phyloP scores from a whole-genome alignment of 2,113 vertebrate species.

The Pituophis catenifer region DNA sequence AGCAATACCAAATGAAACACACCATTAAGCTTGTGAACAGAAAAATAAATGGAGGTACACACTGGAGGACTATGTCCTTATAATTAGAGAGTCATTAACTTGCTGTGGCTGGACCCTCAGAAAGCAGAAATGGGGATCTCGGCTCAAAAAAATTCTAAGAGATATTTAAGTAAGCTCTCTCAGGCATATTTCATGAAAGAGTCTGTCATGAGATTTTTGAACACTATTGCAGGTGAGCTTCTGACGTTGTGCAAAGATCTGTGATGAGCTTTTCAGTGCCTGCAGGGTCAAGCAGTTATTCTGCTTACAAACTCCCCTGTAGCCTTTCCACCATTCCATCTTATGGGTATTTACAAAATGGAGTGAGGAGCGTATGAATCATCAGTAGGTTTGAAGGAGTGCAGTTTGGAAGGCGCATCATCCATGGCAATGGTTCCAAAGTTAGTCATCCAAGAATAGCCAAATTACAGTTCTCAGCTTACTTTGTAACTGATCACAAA shows the following conservation, averaged over 20 bases:
- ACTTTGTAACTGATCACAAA: too few relatives aligned
- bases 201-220: not conserved
- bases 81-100: not conserved
- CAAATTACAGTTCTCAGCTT: too few relatives aligned
- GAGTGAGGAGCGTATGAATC: not conserved
- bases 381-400: too few relatives aligned
- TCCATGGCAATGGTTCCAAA: too few relatives aligned
- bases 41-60: constrained; percentile 52
- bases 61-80: constrained; percentile 37
- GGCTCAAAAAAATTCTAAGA: not conserved
- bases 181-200: not conserved
- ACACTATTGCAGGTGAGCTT: not conserved
- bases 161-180: not conserved
- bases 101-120: not conserved
- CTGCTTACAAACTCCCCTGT: not conserved
- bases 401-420: too few relatives aligned
- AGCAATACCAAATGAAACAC: constrained; percentile 50
- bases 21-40: constrained; percentile 59
- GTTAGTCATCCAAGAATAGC: too few relatives aligned
- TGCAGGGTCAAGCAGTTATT: not conserved
- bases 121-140: not conserved
- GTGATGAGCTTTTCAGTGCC: not conserved
- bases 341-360: not conserved
- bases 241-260: not conserved
- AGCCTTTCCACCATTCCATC: not conserved